Conservation (phyloP, 2,113 vertebrate genomes). For the Thymallus thymallus region DNA sequence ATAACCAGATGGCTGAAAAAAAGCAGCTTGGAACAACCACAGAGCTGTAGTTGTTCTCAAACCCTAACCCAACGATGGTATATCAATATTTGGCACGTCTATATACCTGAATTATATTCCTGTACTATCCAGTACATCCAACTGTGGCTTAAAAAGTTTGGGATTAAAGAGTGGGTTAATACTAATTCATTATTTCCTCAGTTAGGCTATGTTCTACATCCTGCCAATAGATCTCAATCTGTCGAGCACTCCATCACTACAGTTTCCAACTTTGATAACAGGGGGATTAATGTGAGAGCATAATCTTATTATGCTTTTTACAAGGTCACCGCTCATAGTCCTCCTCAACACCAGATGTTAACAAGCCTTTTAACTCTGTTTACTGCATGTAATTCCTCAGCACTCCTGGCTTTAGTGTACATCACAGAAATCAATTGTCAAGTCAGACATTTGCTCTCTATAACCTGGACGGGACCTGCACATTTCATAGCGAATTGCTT, state of each 20-base stretch:
- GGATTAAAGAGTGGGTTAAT: no score
- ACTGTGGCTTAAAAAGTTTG: no score
- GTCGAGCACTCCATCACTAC: no score
- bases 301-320: background rate
- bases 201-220: no score
- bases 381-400: constrained; percentile 1
- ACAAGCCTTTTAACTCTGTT: constrained; percentile 22
- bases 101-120: no score
- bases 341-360: constrained; percentile 13
- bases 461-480: background rate
- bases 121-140: no score
- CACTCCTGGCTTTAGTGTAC: background rate
- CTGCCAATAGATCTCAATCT: no score
- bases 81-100: no score
- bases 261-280: background rate
- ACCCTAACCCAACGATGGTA: no score
- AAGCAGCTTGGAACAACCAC: background rate
- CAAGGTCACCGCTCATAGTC: constrained; percentile 28
- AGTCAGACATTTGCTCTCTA: background rate
- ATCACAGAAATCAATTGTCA: background rate
- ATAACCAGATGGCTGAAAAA: background rate
- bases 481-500: background rate
- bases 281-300: background rate
- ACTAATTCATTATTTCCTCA: no score
- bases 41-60: no score